Conservation (phyloP, 2,888 invertebrate genomes). For the Alloscopus bannaensis region DNA sequence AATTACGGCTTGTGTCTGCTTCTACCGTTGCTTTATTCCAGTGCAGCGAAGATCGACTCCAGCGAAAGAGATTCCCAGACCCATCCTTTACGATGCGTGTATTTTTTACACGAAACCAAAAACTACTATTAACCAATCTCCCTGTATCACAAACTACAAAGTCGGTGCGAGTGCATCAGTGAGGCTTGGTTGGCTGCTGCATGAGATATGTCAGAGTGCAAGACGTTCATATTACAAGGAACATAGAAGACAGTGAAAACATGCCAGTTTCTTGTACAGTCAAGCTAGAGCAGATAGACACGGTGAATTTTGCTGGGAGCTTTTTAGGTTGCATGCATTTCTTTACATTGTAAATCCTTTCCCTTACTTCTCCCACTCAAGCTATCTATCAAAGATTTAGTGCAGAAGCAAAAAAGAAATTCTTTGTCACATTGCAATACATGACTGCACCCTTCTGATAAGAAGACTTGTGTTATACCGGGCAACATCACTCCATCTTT, state of each 20-base stretch:
- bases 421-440: slow-evolving; percentile 55
- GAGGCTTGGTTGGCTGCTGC: too few species aligned
- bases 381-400: slow-evolving; percentile 57
- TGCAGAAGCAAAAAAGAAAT: slow-evolving; percentile 60
- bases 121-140: slow-evolving; percentile 1
- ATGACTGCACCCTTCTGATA: slow-evolving; percentile 53
- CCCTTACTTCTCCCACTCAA: slow-evolving; percentile 37
- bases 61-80: too few species aligned
- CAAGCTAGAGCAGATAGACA: slow-evolving; percentile 8
- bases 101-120: background rate
- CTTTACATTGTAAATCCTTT: slow-evolving; percentile 48
- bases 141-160: too few species aligned
- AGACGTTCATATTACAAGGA: slow-evolving; percentile 32
- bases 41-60: too few species aligned
- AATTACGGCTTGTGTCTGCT: too few species aligned
- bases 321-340: slow-evolving; percentile 15
- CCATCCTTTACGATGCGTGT: background rate
- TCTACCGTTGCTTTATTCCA: background rate
- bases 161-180: too few species aligned
- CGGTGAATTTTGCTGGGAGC: background rate
- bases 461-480: too few species aligned
- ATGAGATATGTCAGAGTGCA: slow-evolving; percentile 43
- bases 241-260: slow-evolving; percentile 19
- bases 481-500: too few species aligned
- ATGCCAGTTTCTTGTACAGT: background rate